Evolutionary conservation across 2,113 vertebrate genomes (phyloP).

Genomic region (Andinoacara biseriatus): DNA sequence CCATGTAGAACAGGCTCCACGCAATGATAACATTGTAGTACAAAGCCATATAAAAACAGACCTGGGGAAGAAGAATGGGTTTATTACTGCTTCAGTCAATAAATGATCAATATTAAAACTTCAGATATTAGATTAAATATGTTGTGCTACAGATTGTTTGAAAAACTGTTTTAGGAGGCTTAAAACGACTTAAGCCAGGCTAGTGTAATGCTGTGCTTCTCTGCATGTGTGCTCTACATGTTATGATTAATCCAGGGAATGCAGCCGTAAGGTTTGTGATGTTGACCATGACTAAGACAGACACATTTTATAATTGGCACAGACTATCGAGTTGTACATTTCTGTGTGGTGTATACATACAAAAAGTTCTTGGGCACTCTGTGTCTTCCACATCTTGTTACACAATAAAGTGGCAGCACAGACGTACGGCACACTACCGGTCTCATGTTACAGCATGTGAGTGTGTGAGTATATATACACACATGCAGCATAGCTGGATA

Average conservation of each 20-base stretch:
- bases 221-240: background rate
- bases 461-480: constrained; percentile 34
- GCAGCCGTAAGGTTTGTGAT: background rate
- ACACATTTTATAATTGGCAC: background rate
- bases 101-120: constrained; percentile 6
- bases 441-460: constrained; percentile 52
- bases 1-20: constrained; percentile 85
- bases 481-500: background rate
- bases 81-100: background rate
- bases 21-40: constrained; percentile 86
- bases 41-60: constrained; percentile 81
- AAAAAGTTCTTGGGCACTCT: constrained; percentile 20
- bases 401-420: constrained; percentile 29
- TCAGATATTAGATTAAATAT: background rate
- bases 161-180: too few species aligned
- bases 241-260: background rate
- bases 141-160: background rate
- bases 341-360: constrained; percentile 11
- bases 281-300: background rate
- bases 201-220: background rate
- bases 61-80: constrained; percentile 66
- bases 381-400: constrained; percentile 38
- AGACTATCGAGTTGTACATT: background rate
- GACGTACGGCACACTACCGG: background rate
- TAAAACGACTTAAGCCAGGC: background rate